Evolutionary conservation across 64 coral and sea anemone species (phyloP), one percentile per base, ranked within the genome.

Genomic region (Actinia tenebrosa): DNA sequence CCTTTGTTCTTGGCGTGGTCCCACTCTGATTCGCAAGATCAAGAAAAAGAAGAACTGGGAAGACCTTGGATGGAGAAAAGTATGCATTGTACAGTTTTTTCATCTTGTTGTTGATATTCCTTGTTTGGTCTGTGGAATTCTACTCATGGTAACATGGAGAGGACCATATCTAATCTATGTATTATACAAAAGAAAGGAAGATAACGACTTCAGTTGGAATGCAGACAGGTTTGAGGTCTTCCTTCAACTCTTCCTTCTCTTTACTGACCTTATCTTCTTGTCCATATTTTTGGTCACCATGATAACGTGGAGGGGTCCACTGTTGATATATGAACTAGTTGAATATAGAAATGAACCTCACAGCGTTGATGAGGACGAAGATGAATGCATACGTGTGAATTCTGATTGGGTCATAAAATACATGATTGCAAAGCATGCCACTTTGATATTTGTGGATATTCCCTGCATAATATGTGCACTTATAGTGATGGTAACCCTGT

Each of bases 391-490:
- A 9, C 79, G 53, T 13, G 79, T 53, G 7, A 53, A 53, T n/a
- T 53, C 50, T 50, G 79, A 81, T 10, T 85, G 83, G 83, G 2
- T 17, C 8, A 80, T 88, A 4, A 87, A 92, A 87, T 64, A 37
- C 56, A 83, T 79, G 15, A 79, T 99, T 61, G 68, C 83, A 11
- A 68, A 83, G 45, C 97, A 99, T 87, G 45, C 85, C 61, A 64
- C 62, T 19, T 88, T 99, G 56, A 83, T 99, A 22, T 93, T 99
- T 84, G 89, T 99, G 3, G 97, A 99, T 23, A 95, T 99, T 71
- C 97, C 97, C 16, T 99, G 97, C 30, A 99, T 99, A 89, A n/a
- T 99, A 45, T 99, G 93, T 89, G 88, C 88, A 25, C 17, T 92
- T 37, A 26, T 93, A 82, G 88, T 99, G 16, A 93, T 92, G 64